Evolutionary conservation across 2,797 vertebrate species (phyloP).

Genomic region (Characodon lateralis): DNA sequence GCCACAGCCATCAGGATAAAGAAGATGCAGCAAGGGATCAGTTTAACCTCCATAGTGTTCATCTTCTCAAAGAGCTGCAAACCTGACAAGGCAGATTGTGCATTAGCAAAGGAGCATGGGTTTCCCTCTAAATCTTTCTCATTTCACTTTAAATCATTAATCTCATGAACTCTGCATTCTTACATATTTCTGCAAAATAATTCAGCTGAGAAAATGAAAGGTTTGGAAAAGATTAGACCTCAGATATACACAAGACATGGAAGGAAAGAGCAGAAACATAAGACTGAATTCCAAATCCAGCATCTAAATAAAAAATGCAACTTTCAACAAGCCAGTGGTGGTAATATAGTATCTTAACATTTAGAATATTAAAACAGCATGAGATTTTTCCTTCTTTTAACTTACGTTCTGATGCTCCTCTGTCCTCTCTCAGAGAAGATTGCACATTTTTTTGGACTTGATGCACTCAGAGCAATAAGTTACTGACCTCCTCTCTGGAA

Average conservation of each 20-base stretch:
- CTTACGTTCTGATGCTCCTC: slow-evolving; percentile 63
- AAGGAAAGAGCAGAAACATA: neutral
- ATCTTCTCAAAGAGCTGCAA: slow-evolving; percentile 34
- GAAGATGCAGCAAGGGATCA: slow-evolving; percentile 43
- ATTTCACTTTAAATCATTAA: neutral
- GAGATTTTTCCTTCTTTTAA: slow-evolving; percentile 18
- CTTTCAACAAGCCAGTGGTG: neutral
- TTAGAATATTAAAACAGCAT: too few species aligned
- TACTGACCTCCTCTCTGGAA: slow-evolving; percentile 61
- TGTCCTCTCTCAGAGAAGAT: slow-evolving; percentile 56
- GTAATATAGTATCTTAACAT: neutral
- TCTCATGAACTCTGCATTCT: neutral
- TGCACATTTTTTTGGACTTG: slow-evolving; percentile 60
- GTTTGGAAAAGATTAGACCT: neutral
- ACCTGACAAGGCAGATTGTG: slow-evolving; percentile 41
- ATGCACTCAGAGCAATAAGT: slow-evolving; percentile 44
- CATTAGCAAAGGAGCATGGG: neutral
- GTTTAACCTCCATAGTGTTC: slow-evolving; percentile 51
- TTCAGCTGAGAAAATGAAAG: neutral
- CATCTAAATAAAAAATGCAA: neutral
- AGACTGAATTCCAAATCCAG: neutral
- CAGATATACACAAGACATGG: neutral
- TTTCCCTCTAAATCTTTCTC: neutral
- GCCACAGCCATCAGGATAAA: slow-evolving; percentile 61
- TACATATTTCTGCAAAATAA: neutral